Conservation (phyloP, 2,113 vertebrate species). For the Amazona vittata region DNA sequence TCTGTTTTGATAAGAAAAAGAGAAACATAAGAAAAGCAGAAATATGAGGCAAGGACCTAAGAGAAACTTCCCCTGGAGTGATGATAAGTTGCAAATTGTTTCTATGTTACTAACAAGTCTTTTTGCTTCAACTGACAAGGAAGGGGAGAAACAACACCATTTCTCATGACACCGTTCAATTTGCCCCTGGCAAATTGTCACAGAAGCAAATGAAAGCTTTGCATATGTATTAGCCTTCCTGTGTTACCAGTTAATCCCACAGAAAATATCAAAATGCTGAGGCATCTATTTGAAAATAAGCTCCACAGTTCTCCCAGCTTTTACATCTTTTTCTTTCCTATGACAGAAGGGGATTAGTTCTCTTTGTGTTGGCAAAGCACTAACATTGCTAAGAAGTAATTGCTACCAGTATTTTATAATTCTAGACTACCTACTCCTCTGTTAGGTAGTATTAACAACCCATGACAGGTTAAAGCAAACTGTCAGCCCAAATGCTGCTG, state of each 20-base stretch:
- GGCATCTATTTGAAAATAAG: constrained; percentile 47
- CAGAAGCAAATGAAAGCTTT: constrained; percentile 46
- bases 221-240: constrained; percentile 49
- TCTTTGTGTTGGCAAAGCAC: background rate
- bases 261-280: constrained; percentile 61
- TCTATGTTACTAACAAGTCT: background rate
- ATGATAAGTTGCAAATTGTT: background rate
- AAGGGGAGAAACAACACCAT: background rate
- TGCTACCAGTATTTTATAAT: background rate
- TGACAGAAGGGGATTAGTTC: constrained; percentile 6
- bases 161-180: constrained; percentile 8
- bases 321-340: background rate
- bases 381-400: background rate
- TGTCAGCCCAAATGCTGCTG: background rate
- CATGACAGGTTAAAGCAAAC: background rate
- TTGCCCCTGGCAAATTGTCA: constrained; percentile 1
- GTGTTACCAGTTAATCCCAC: constrained; percentile 48
- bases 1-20: background rate
- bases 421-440: background rate
- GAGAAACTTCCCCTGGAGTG: background rate
- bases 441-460: background rate
- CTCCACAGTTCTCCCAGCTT: constrained; percentile 10
- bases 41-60: background rate
- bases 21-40: background rate
- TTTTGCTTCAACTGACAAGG: background rate